phyloP scores from a whole-genome alignment of 2,797 vertebrate species.

The Arrhamphus sclerolepis region DNA sequence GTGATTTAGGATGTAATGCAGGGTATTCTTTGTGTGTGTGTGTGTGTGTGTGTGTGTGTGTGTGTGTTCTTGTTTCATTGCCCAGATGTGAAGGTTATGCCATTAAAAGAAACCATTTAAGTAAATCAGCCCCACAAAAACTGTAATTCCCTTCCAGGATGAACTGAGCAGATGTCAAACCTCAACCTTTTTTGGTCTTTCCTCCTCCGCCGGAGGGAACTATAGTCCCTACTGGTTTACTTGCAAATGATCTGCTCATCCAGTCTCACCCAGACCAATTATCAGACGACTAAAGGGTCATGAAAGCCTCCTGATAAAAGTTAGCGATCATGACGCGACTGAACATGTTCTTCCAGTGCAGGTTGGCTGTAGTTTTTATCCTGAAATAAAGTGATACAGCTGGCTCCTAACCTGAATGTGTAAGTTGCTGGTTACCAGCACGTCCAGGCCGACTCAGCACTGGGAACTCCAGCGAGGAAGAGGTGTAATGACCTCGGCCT shows the following conservation, averaged over 20 bases:
- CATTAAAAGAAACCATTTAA: constrained; percentile 69
- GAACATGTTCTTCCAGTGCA: constrained; percentile 15
- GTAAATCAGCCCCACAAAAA: constrained; percentile 72
- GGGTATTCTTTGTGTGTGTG: too few species aligned
- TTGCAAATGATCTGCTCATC: constrained; percentile 59
- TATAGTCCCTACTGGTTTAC: constrained; percentile 23
- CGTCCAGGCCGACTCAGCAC: too few species aligned
- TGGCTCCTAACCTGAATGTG: too few species aligned
- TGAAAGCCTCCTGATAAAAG: constrained; percentile 4
- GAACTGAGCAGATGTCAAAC: constrained; percentile 58
- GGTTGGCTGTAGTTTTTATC: too few species aligned
- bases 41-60: too few species aligned
- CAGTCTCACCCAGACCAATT: constrained; percentile 45
- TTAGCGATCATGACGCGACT: constrained; percentile 38
- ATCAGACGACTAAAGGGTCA: too few species aligned
- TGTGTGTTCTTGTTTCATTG: constrained; percentile 57
- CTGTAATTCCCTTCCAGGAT: constrained; percentile 68
- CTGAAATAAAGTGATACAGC: too few species aligned
- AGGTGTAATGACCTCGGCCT: too few species aligned
- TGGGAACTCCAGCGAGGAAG: too few species aligned
- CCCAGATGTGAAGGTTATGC: constrained; percentile 57
- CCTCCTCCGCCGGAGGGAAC: constrained; percentile 22
- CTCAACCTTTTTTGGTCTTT: constrained; percentile 44
- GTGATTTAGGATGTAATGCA: too few species aligned
- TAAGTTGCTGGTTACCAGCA: too few species aligned